Evolutionary conservation across 2,888 invertebrate genomes (phyloP), one percentile per base, ranked within the genome.

Genomic region (Autographa gamma): DNA sequence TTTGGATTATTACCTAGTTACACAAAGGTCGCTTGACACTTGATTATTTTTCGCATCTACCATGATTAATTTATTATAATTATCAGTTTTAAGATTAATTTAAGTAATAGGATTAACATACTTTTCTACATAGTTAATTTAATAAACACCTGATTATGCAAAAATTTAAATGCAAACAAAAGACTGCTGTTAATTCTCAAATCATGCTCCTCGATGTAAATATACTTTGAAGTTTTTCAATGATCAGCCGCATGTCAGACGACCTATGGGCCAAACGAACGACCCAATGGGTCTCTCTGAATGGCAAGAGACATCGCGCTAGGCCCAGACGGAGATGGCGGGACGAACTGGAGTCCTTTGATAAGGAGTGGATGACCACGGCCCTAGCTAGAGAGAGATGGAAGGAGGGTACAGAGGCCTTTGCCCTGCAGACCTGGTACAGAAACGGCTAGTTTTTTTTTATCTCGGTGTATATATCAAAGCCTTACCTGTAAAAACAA

Each of bases 401-500:
- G n/a, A n/a, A n/a, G n/a, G n/a, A n/a, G n/a, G n/a, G n/a, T n/a
- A n/a, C n/a, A n/a, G n/a, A n/a, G n/a, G n/a, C n/a, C n/a, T n/a
- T n/a, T n/a, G n/a, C n/a, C n/a, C n/a, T n/a, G n/a, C n/a, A n/a
- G n/a, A n/a, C n/a, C n/a, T n/a, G n/a, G n/a, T n/a, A n/a, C n/a
- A n/a, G n/a, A n/a, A n/a, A n/a, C n/a, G n/a, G n/a, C n/a, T n/a
- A n/a, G n/a, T n/a, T n/a, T n/a, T n/a, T n/a, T n/a, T 32, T 3
- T 32, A 32, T 7, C 32, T 34, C 2, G 34, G 34, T n/a, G 16
- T 43, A 48, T 16, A 48, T 16, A 48, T 4, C 4, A n/a, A 48
- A 2, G 7, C 65, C 71, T 70, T 86, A 96, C 96, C 96, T 84
- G 96, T 95, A 6, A 96, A 67, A 0, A 96, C 96, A 65, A 97